These are phyloP conservation scores for Forbesichthys papilliferus DNA, from an alignment of 2,113 vertebrate species.

Conservation along the genomic window DNA sequence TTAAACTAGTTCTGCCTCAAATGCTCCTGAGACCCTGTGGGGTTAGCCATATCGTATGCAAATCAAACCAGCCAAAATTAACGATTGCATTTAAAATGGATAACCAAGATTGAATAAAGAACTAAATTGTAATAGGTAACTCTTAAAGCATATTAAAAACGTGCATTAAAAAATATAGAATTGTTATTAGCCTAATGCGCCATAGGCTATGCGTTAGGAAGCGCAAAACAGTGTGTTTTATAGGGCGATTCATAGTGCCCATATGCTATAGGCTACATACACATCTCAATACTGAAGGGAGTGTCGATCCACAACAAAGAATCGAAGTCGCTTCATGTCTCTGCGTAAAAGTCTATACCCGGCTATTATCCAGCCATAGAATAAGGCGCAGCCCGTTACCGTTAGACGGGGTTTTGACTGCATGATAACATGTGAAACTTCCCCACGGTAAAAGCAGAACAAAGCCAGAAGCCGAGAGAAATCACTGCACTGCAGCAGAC, in stretches of 20 bases:
- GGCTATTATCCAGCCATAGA: neutral
- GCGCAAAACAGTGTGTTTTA: no score
- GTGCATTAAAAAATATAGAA: no score
- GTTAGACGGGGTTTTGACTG: conserved; percentile 10
- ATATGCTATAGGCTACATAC: neutral
- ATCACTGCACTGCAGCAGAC: conserved; percentile 78
- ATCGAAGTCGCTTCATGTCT: conserved; percentile 5
- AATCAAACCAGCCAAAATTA: neutral
- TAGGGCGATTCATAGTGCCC: neutral
- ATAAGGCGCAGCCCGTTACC: neutral
- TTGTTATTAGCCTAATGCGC: no score
- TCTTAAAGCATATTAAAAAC: no score
- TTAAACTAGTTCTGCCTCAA: conserved; percentile 71
- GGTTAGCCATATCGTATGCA: neutral
- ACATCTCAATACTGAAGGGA: conserved; percentile 19
- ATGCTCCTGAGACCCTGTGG: conserved; percentile 19
- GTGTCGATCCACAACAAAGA: conserved; percentile 53
- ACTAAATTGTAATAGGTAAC: no score
- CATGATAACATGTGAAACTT: conserved; percentile 18
- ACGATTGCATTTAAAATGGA: no score
- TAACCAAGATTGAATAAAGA: no score
- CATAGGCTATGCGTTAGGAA: no score
- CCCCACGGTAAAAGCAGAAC: conserved; percentile 37
- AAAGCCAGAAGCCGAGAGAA: conserved; percentile 27
- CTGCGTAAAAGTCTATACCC: conserved; percentile 15